A percentile compares a stretch with the other conserved stretches of the same genome.
phyloP scores from a whole-genome alignment of 2,797 vertebrate genomes.

The Platyrinchus mystaceus region DNA sequence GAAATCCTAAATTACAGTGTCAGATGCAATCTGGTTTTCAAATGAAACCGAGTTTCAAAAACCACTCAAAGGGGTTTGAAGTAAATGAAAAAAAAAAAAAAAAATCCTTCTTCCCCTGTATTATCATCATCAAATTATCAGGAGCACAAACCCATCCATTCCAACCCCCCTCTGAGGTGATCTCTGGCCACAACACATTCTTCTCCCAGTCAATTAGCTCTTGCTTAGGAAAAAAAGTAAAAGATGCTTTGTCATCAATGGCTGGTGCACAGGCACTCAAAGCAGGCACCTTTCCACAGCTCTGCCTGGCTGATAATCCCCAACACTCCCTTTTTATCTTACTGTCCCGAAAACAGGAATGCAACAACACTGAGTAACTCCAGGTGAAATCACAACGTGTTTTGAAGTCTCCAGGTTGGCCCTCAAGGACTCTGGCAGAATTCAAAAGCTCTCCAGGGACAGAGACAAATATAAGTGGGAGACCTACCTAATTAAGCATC shows the following conservation, averaged over 20 bases:
- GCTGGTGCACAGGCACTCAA: background rate
- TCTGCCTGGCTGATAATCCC: background rate
- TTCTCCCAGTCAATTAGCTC: background rate
- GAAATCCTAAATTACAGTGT: background rate
- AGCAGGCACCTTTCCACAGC: background rate
- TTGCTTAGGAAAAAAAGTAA: background rate
- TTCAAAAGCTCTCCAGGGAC: constrained; percentile 1
- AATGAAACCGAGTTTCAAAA: background rate
- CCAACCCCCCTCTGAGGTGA: background rate
- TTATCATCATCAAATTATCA: background rate
- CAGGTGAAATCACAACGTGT: background rate
- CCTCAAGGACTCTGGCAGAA: background rate
- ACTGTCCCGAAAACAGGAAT: background rate
- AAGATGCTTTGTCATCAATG: constrained; percentile 40
- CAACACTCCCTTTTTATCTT: background rate
- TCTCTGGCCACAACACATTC: background rate
- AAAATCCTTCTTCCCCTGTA: background rate
- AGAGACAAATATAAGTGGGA: background rate
- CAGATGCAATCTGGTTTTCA: background rate
- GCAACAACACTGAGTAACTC: background rate
- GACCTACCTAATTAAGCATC: constrained; percentile 40
- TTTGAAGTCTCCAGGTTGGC: background rate
- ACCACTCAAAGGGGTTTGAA: background rate
- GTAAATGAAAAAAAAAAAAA: background rate
- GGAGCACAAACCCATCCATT: background rate